Base-by-base conservation (phyloP, 2,113 vertebrate species). In the Rhea americana region DNA sequence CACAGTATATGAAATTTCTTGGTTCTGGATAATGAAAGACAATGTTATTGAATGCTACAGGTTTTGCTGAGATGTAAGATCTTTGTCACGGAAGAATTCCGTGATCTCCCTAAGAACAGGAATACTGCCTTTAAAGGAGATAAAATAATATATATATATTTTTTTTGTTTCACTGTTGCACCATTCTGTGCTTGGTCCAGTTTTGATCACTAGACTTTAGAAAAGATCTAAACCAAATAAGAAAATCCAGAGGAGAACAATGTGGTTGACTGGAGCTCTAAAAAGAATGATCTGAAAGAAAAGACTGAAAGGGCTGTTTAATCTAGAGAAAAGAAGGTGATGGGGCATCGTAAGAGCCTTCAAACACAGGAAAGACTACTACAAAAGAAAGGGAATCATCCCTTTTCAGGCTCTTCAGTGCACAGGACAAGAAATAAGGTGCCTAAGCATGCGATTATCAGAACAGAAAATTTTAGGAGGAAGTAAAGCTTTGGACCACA, bases 161-260 rank as follows among this genome's bases (percentile, higher is more conserved):
- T 66, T 0, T 0, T 76, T 62, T 92, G n/a, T 39, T 17, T 93
- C 24, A n/a, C 26, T 39, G 7, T 20, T 72, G 5, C 35, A 26
- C n/a, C 15, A 5, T 9, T 24, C 62, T 50, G 22, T 85, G 7
- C 15, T 68, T 76, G 3, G 26, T 62, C 35, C 20, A 8, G 5
- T 76, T 89, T 75, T 26, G 6, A 8, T 80, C 8, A 1, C 15
- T 30, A 66, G 18, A 25, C 41, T 81, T 74, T 13, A 53, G 35
- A 43, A 86, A 75, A 59, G 2, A 25, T 16, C 21, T 91, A 28
- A 78, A 39, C 26, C 25, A 32, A 9, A 24, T 8, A 50, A 79
- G 39, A 77, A 53, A 58, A 62, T 41, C 18, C 22, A 62, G 37
- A 77, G 26, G 50, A 63, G 2, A 13, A 13, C 22, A 0, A 1